Percentiles rank a stretch among this genome's conserved stretches.
These are phyloP conservation scores for Mercenaria mercenaria DNA, from an alignment of 1,140 invertebrate species.

Conservation along the genomic window DNA sequence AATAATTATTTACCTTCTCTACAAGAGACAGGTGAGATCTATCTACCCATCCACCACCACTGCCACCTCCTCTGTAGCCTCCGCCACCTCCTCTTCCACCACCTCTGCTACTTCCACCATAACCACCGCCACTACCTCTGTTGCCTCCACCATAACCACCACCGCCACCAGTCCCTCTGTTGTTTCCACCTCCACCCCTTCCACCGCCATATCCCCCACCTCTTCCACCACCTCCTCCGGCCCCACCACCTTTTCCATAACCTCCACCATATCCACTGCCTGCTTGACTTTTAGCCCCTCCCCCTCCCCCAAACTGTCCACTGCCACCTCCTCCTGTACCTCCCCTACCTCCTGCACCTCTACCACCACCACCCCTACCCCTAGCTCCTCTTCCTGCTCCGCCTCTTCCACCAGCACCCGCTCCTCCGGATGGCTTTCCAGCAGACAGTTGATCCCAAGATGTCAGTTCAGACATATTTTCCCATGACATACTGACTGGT, in stretches of 20 bases:
- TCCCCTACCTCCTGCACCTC: constrained; percentile 6
- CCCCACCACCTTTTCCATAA: not conserved
- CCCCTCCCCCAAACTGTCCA: not conserved
- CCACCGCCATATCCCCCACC: constrained; percentile 2
- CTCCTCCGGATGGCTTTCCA: not conserved
- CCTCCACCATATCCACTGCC: not conserved
- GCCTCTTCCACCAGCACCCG: not conserved
- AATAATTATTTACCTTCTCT: not conserved
- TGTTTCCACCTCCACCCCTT: not conserved
- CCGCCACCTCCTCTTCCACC: constrained; percentile 16
- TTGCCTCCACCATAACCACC: not conserved
- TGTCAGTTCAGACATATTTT: not conserved
- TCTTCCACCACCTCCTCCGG: not conserved
- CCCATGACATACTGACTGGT: not conserved
- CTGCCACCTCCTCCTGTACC: not conserved
- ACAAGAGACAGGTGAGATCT: not conserved
- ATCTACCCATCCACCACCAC: not conserved
- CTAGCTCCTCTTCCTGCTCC: not conserved
- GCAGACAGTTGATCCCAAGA: constrained; percentile 28
- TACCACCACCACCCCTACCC: not conserved
- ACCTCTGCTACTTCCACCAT: not conserved
- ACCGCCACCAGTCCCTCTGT: not conserved
- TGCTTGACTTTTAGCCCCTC: not conserved
- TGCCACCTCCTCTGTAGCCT: not conserved
- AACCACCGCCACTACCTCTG: not conserved